Evolutionary conservation across 2,797 vertebrate species (phyloP).

Genomic region (Cuniculus paca): DNA sequence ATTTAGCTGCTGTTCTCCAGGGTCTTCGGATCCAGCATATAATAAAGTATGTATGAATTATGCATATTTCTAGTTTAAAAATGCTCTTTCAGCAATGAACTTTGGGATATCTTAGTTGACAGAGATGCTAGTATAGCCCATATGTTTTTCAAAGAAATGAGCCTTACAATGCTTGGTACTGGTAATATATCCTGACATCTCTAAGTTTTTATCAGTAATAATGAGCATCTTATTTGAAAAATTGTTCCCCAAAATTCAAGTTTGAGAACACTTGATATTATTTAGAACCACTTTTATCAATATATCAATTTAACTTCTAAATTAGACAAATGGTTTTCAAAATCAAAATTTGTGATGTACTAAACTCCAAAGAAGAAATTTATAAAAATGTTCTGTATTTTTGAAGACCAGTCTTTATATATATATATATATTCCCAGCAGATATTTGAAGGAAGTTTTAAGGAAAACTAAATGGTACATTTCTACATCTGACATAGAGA

Average conservation of each 20-base stretch:
- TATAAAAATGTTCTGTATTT: not conserved
- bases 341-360: not conserved
- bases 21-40: not conserved
- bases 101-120: not conserved
- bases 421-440: not conserved
- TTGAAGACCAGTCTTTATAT: not conserved
- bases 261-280: slow-evolving; percentile 14
- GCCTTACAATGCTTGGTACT: not conserved
- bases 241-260: not conserved
- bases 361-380: not conserved
- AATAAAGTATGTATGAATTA: not conserved
- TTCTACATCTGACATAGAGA: not conserved
- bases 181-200: not conserved
- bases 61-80: not conserved
- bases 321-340: not conserved
- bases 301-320: not conserved
- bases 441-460: not conserved
- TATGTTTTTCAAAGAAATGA: not conserved
- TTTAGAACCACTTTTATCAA: not conserved
- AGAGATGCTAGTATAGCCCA: not conserved
- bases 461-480: not conserved
- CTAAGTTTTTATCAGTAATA: not conserved
- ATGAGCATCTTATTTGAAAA: not conserved
- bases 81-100: not conserved
- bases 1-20: not conserved